Conservation (phyloP, 1,140 invertebrate genomes). For the Bathynomus jamesi region DNA sequence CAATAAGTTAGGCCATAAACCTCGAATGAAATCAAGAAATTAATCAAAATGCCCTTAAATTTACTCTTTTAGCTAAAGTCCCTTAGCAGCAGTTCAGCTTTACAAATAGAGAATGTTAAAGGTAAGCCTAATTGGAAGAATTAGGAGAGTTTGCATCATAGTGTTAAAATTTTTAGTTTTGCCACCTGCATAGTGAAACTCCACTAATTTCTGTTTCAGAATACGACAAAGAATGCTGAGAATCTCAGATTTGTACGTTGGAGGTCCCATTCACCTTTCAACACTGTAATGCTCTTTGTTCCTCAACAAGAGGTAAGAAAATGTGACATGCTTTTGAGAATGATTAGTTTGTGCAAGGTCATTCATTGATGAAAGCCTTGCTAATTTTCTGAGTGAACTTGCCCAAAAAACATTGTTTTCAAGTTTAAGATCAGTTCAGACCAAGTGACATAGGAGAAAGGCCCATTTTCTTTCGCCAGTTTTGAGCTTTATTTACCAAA, state of each 20-base stretch:
- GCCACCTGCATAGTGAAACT: no score
- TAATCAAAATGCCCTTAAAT: no score
- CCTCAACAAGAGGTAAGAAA: slow-evolving; percentile 87
- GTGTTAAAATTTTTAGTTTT: no score
- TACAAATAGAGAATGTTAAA: no score
- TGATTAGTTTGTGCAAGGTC: background rate
- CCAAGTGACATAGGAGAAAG: no score
- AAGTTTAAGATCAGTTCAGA: background rate
- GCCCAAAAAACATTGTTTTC: background rate
- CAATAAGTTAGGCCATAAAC: no score
- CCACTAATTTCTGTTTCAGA: slow-evolving; percentile 5
- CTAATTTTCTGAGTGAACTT: slow-evolving; percentile 12
- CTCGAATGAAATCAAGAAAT: no score
- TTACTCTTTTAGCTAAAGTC: no score
- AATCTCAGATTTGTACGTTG: slow-evolving; percentile 40
- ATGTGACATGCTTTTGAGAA: background rate
- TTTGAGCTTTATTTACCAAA: background rate
- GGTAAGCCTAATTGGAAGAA: no score
- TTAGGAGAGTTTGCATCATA: no score
- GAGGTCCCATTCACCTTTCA: slow-evolving; percentile 67
- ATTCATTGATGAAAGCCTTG: background rate
- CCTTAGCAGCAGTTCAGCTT: no score
- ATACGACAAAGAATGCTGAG: background rate
- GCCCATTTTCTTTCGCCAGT: no score
- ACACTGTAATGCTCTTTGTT: slow-evolving; percentile 94